Conservation (phyloP, 2,113 vertebrate genomes). For the Antechinus flavipes region DNA sequence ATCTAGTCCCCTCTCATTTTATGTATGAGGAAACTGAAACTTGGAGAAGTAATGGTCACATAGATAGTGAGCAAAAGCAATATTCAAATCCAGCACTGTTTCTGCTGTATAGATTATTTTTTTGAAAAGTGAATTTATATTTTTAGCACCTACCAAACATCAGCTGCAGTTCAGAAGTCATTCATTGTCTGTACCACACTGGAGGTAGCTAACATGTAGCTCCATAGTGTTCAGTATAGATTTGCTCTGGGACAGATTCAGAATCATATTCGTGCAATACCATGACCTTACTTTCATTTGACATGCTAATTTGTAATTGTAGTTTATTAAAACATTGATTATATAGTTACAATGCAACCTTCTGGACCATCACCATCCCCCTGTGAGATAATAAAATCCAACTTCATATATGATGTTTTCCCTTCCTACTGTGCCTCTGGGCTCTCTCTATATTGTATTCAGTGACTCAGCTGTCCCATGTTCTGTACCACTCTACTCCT, state of each 20-base stretch:
- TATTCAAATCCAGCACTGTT: background rate
- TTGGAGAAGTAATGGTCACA: background rate
- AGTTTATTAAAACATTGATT: background rate
- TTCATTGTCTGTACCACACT: background rate
- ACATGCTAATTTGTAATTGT: background rate
- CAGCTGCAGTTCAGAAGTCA: background rate
- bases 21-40: background rate
- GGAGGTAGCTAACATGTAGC: background rate
- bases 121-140: background rate
- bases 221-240: too few species aligned
- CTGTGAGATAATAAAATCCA: background rate
- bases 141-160: background rate
- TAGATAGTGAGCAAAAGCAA: background rate
- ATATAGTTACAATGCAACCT: background rate
- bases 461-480: background rate
- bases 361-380: background rate
- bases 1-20: background rate
- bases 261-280: accelerated
- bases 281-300: background rate
- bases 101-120: background rate
- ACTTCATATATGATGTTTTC: background rate
- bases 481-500: background rate
- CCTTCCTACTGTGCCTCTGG: background rate
- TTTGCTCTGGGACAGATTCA: background rate
- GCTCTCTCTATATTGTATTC: background rate